Conservation (phyloP, 2,797 vertebrate species). For the Brachyalestes nurse region DNA sequence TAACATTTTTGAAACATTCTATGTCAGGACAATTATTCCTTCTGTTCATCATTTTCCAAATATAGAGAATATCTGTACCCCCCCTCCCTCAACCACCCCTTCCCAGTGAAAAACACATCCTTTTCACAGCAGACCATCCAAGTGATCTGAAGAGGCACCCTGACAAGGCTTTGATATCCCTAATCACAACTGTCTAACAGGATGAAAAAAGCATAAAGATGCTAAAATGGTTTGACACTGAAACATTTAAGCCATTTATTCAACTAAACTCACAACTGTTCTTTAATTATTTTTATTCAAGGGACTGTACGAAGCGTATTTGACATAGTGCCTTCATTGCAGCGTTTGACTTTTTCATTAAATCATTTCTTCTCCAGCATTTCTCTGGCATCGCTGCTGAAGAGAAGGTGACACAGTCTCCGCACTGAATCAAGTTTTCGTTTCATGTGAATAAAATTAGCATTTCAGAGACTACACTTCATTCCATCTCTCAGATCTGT, state of each 20-base stretch:
- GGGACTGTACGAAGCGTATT: conserved; percentile 1
- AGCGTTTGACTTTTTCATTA: conserved; percentile 49
- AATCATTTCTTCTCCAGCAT: conserved; percentile 44
- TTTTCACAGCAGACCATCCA: neutral
- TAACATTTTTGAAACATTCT: neutral
- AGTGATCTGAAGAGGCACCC: neutral
- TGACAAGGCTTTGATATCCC: conserved; percentile 4
- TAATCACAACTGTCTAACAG: conserved; percentile 16
- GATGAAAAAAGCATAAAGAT: neutral
- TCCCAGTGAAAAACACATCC: neutral
- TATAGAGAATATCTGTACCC: neutral
- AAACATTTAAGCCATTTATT: conserved; percentile 19
- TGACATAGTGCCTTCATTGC: conserved; percentile 43
- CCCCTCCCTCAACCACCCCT: too few species aligned
- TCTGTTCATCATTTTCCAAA: neutral
- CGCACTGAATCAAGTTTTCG: conserved; percentile 49
- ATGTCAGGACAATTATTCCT: neutral
- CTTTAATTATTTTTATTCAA: conserved; percentile 6
- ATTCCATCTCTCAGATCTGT: conserved; percentile 60
- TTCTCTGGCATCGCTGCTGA: conserved; percentile 35
- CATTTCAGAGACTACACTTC: conserved; percentile 64
- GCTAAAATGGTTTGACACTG: conserved; percentile 12
- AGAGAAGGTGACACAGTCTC: conserved; percentile 46
- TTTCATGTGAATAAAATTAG: conserved; percentile 67
- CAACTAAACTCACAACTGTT: conserved; percentile 15